Evolutionary conservation across 2,113 vertebrate genomes (phyloP).

Genomic region (Odontophorus gujanensis): DNA sequence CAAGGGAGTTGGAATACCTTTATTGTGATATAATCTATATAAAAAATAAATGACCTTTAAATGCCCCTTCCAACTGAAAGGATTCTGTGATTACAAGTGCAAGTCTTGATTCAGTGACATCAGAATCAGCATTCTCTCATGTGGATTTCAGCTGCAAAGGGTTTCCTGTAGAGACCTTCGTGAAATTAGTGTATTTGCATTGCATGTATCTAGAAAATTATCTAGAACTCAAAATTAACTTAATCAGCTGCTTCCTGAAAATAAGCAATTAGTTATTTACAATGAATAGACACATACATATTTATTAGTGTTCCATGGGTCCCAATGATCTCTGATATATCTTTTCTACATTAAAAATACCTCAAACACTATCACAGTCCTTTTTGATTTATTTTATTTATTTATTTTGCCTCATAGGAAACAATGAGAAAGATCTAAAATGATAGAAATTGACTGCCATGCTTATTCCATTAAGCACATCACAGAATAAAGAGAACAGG

Average conservation of each 20-base stretch:
- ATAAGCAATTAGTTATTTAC: conserved; percentile 28
- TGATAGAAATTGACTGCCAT: rapidly evolving
- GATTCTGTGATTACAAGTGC: not conserved
- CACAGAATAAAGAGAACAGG: not conserved
- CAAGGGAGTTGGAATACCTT: too few species aligned
- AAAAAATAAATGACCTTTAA: too few species aligned
- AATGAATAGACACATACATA: not conserved
- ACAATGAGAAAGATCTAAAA: not conserved
- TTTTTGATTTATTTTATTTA: not conserved
- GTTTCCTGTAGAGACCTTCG: not conserved
- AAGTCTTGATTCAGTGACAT: not conserved
- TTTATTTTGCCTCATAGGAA: rapidly evolving
- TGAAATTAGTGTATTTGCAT: not conserved
- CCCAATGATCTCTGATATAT: not conserved
- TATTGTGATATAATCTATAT: too few species aligned
- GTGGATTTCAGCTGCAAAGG: not conserved
- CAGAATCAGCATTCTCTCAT: not conserved
- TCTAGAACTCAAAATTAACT: conserved; percentile 37
- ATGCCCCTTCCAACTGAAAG: too few species aligned
- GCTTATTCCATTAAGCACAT: not conserved
- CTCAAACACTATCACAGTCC: not conserved
- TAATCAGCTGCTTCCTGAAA: not conserved
- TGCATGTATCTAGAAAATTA: conserved; percentile 6
- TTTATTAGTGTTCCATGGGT: not conserved
- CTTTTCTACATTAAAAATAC: not conserved